Conservation (phyloP, 2,888 invertebrate genomes). For the Hypomecis atomaria region DNA sequence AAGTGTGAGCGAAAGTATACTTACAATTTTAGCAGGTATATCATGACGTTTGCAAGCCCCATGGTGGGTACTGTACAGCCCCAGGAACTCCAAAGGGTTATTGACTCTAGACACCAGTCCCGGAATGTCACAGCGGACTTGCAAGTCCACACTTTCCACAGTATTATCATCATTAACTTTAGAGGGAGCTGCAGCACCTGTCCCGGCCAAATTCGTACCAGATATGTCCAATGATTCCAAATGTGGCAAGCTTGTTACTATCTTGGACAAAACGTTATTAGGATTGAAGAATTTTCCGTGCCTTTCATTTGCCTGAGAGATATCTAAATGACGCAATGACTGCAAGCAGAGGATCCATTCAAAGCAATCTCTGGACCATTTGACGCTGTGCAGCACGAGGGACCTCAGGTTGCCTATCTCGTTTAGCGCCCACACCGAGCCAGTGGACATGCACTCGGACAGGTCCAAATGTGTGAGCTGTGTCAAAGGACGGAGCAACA, state of each 20-base stretch:
- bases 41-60: constrained; percentile 95
- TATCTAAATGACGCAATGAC: constrained; percentile 90
- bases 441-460: constrained; percentile 86
- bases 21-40: constrained; percentile 94
- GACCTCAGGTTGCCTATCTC: constrained; percentile 88
- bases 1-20: constrained; percentile 41
- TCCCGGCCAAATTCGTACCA: constrained; percentile 97
- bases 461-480: constrained; percentile 89
- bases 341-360: constrained; percentile 85
- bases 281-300: constrained; percentile 91
- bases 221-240: constrained; percentile 96
- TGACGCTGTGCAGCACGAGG: constrained; percentile 92
- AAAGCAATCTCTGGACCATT: constrained; percentile 86
- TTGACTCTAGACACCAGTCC: constrained; percentile 91
- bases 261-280: constrained; percentile 87
- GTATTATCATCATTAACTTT: constrained; percentile 53
- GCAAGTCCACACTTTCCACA: constrained; percentile 54
- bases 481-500: constrained; percentile 85
- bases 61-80: constrained; percentile 94
- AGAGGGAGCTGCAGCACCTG: constrained; percentile 87
- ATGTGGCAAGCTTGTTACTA: constrained; percentile 90
- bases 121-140: constrained; percentile 90
- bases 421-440: constrained; percentile 87
- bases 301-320: constrained; percentile 90
- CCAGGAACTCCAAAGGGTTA: constrained; percentile 94